Evolutionary conservation across 2,797 vertebrate genomes (phyloP).

Genomic region (Sebastes kiyomatsui): DNA sequence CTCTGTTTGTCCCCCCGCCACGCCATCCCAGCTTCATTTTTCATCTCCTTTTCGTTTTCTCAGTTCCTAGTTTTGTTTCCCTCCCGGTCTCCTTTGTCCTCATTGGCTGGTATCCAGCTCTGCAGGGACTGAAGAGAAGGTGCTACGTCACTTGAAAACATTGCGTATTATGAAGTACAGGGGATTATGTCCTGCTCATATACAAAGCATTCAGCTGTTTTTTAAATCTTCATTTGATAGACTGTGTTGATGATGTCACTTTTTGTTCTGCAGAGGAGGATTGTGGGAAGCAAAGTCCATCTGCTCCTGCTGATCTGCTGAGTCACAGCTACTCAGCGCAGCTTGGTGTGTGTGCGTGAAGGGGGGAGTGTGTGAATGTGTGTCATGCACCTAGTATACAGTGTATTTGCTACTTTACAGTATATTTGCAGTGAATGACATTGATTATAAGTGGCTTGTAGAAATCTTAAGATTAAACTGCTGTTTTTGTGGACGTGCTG

Average conservation of each 20-base stretch:
- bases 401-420: neutral
- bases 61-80: neutral
- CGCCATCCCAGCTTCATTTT: neutral
- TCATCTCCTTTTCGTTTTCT: neutral
- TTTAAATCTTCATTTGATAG: neutral
- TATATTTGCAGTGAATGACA: conserved; percentile 6
- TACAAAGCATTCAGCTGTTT: neutral
- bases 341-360: conserved; percentile 7
- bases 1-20: neutral
- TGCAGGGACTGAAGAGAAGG: conserved; percentile 19
- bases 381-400: conserved; percentile 3
- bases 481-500: neutral
- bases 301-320: conserved; percentile 73
- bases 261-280: conserved; percentile 37
- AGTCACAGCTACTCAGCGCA: conserved; percentile 68
- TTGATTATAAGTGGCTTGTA: neutral
- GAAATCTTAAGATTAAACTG: neutral
- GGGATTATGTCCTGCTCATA: neutral
- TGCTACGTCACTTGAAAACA: neutral
- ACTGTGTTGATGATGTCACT: conserved; percentile 36
- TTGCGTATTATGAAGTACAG: neutral
- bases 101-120: conserved; percentile 28
- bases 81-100: neutral
- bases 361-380: conserved; percentile 6
- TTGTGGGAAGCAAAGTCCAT: conserved; percentile 58